Evolutionary conservation across 2,888 invertebrate species (phyloP).

Genomic region (Endotricha flammealis): DNA sequence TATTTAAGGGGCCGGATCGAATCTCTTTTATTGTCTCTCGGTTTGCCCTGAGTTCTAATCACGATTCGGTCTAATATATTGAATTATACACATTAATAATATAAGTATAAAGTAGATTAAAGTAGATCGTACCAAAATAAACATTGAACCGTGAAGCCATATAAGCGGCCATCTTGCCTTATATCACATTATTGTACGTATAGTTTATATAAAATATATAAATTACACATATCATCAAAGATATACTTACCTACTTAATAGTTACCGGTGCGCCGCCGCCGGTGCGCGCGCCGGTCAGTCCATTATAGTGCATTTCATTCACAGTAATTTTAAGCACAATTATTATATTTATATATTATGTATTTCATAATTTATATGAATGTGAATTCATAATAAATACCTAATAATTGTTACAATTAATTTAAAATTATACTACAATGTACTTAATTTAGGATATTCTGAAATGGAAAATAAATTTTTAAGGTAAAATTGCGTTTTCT

Average conservation of each 20-base stretch:
- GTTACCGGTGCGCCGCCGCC: conserved; percentile 32
- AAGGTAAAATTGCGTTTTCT: conserved; percentile 50
- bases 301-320: conserved; percentile 73
- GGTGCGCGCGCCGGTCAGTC: conserved; percentile 56
- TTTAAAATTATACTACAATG: conserved; percentile 64
- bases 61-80: conserved; percentile 62
- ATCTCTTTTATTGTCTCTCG: conserved; percentile 39
- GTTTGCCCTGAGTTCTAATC: conserved; percentile 35
- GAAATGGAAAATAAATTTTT: conserved; percentile 71
- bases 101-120: conserved; percentile 57
- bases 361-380: conserved; percentile 49
- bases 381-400: conserved; percentile 67
- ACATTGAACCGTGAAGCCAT: conserved; percentile 62
- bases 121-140: conserved; percentile 54
- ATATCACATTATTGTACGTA: conserved; percentile 32
- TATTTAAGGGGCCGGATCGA: conserved; percentile 63
- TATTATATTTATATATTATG: conserved; percentile 53
- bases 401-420: conserved; percentile 72
- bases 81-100: conserved; percentile 58
- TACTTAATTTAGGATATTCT: conserved; percentile 72
- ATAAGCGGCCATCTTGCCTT: conserved; percentile 74
- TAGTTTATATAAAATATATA: conserved; percentile 37
- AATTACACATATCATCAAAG: conserved; percentile 51
- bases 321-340: conserved; percentile 71
- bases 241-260: conserved; percentile 13